A percentile compares a stretch with the other conserved stretches of the same genome.
Evolutionary conservation across 2,888 invertebrate genomes (phyloP).

Genomic region (Sminthurinus aureus): DNA sequence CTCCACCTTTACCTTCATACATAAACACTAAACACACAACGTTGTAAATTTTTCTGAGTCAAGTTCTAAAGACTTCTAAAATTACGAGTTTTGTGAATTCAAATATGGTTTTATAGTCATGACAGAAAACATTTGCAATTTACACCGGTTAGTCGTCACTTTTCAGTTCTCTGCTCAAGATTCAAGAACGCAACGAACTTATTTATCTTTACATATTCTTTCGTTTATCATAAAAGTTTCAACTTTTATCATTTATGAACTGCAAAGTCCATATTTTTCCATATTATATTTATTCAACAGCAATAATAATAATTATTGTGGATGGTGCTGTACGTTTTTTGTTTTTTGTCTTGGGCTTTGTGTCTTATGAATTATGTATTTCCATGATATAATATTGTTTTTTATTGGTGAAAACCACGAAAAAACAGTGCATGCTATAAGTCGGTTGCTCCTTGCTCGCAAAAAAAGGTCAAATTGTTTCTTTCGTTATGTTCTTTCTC

Average conservation of each 20-base stretch:
- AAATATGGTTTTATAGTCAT: slow-evolving; percentile 37
- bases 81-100: slow-evolving; percentile 24
- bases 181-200: too few relatives aligned
- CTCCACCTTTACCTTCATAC: not conserved
- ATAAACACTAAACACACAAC: not conserved
- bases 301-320: too few relatives aligned
- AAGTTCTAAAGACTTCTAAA: slow-evolving; percentile 13
- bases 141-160: not conserved
- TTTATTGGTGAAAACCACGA: not conserved
- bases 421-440: not conserved
- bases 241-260: slow-evolving; percentile 17
- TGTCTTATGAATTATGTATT: too few relatives aligned
- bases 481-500: too few relatives aligned
- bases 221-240: not conserved
- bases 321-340: too few relatives aligned
- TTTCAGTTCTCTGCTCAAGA: too few relatives aligned
- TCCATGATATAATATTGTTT: not conserved
- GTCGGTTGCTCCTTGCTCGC: too few relatives aligned
- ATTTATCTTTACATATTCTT: too few relatives aligned
- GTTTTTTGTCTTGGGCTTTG: too few relatives aligned
- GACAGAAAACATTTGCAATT: slow-evolving; percentile 15
- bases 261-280: not conserved
- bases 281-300: too few relatives aligned
- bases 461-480: not conserved
- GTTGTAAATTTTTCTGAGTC: slow-evolving; percentile 16